Base-by-base conservation (phyloP, 2,113 vertebrate species). In the Turnix velox region DNA sequence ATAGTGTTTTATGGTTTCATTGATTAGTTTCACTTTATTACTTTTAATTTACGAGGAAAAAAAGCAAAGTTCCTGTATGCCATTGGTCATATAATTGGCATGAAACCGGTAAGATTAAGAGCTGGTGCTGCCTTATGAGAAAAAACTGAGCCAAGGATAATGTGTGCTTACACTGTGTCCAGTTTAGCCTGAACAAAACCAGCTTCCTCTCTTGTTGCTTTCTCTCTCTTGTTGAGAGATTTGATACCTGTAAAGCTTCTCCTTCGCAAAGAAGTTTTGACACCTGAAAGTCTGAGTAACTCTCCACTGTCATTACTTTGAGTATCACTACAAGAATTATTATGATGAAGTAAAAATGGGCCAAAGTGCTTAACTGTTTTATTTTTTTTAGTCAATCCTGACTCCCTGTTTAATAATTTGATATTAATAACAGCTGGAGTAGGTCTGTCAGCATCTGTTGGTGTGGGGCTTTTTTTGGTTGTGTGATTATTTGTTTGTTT, bases 1-100 rank as follows among this genome's bases (percentile, higher is more conserved):
- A 88, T 84, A 92, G 93, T 91, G 61, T 51, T 93, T 92, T 96
- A 92, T 92, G 95, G 86, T 92, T 94, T 88, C 63, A 97, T 95
- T 90, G 93, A 97, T 97, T 96, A 96, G 96, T 96, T 96, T 96
- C 93, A 94, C 94, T 37, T 94, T 94, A 93, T 96, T 97, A 88
- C 40, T 68, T 94, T 94, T 92, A 95, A 94, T 92, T 97, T 94
- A 94, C 95, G 87, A 88, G 62, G 77, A 30, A 61, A 83, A 84
- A 88, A 94, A 90, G 9, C 46, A 24, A 88, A 86, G 92, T 81
- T 95, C 69, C 40, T 88, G 8, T 66, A 54, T 90, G 78, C 28
- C 65, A 79, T 75, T 87, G 92, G 93, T 77, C 95, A 94, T 59
- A 43, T 46, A 94, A 84, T 14, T 67, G 68, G 87, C 83, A 93